Evolutionary conservation across 2,113 vertebrate genomes (phyloP), one percentile per base, ranked within the genome.

Genomic region (Halichoeres trimaculatus): DNA sequence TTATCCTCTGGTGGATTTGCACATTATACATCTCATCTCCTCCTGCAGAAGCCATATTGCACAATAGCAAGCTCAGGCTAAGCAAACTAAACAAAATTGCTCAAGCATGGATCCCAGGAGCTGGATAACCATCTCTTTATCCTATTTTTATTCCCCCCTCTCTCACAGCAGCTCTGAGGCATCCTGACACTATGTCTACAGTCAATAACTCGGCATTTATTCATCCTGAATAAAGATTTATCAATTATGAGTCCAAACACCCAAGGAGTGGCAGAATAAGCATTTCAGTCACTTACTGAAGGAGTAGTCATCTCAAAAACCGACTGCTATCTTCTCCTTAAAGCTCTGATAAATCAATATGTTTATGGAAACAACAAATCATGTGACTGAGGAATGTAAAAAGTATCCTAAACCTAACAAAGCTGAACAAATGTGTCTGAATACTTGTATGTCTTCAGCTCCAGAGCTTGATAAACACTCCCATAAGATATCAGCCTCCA

Each of bases 11-110:
- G 57, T 72, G 74, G 67, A 80, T 88, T 88, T 76, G 60, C 61
- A 84, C 84, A 80, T 81, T 73, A 76, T 78, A 84, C 81, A 67
- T 83, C 74, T 85, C 80, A 80, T 88, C 80, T 84, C 59, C 65
- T 80, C 36, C 66, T 66, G 67, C 73, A 78, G 76, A 47, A 52
- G 60, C 67, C 71, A 10, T 41, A 24, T 3, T 57, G 58, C 78
- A 76, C 73, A 86, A 81, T 34, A 23, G 74, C 53, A 13, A 55
- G 56, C 77, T 69, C 38, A 11, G 30, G 84, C 81, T 73, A 60
- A 70, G 74, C 68, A 70, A 80, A 70, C 69, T 14, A 48, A 48
- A 48, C 45, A n/a, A n/a, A 36, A 67, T 55, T 64, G 64, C 69
- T 71, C 54, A 40, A 74, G 56, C 65, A 61, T 60, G 41, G 48